Percentiles rank a stretch among this genome's conserved stretches.
phyloP scores from a whole-genome alignment of 2,113 vertebrate species.

The Grallaria varia region DNA sequence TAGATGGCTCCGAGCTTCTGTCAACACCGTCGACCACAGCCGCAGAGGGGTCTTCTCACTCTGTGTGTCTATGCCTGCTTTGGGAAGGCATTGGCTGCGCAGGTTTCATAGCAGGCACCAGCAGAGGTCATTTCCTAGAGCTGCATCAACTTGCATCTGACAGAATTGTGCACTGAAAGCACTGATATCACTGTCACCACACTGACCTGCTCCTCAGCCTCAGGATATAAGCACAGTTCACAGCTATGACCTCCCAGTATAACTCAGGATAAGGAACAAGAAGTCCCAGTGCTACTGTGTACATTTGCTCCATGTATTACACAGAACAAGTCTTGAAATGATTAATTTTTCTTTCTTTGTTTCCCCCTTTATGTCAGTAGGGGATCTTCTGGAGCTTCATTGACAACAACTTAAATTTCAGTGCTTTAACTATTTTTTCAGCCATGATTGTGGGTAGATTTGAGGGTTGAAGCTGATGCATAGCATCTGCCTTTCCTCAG shows the following conservation, averaged over 20 bases:
- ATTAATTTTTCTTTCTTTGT: neutral
- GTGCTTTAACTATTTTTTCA: neutral
- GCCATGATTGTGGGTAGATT: neutral
- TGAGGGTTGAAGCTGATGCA: neutral
- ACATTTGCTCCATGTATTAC: neutral
- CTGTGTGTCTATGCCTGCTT: neutral
- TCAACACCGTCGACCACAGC: neutral
- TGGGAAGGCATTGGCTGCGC: neutral
- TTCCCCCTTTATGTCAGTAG: neutral
- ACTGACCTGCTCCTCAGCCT: neutral
- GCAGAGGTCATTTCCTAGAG: neutral
- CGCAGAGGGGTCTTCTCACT: neutral
- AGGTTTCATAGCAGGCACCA: neutral
- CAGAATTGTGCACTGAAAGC: neutral
- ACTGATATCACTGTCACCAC: neutral
- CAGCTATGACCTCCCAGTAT: fast-evolving
- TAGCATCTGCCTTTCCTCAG: neutral
- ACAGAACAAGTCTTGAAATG: neutral
- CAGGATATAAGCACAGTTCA: neutral
- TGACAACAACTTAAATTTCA: neutral
- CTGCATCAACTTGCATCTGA: neutral
- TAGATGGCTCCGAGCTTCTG: neutral
- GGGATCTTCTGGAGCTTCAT: neutral
- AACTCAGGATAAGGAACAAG: neutral
- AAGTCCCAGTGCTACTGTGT: neutral